Percentiles rank a stretch among this genome's conserved stretches.
These are phyloP conservation scores for Etheostoma spectabile DNA, from an alignment of 2,113 vertebrate genomes.

Conservation along the genomic window DNA sequence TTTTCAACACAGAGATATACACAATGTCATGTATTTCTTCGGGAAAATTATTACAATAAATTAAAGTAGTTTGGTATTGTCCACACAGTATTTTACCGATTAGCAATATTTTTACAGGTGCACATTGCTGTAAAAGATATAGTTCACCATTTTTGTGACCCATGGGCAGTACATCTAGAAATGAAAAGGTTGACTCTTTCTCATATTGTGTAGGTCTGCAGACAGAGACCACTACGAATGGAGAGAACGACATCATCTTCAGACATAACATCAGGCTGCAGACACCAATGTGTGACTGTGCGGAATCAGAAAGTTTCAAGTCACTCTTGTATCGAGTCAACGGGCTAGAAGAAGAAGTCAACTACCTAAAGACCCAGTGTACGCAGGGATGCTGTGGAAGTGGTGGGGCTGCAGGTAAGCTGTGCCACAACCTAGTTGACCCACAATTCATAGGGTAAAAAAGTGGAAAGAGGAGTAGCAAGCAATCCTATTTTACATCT, in stretches of 20 bases:
- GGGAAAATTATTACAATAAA: not conserved
- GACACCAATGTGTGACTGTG: slow-evolving; percentile 83
- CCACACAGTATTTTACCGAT: no score
- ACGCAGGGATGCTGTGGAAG: slow-evolving; percentile 84
- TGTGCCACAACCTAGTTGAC: not conserved
- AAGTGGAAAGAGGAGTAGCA: not conserved
- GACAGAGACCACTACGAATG: slow-evolving; percentile 62
- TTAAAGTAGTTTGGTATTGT: no score
- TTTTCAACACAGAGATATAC: not conserved
- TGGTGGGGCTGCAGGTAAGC: slow-evolving; percentile 77
- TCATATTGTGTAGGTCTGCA: slow-evolving; percentile 64
- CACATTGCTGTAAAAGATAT: no score
- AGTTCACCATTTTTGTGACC: not conserved
- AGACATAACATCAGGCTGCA: slow-evolving; percentile 89
- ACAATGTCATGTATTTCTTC: not conserved
- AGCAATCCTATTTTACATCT: not conserved
- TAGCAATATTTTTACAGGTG: no score
- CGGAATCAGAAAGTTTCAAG: slow-evolving; percentile 81
- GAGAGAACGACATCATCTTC: slow-evolving; percentile 89
- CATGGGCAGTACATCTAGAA: not conserved
- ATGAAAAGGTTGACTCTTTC: not conserved
- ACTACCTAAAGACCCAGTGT: slow-evolving; percentile 86
- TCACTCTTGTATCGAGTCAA: slow-evolving; percentile 87
- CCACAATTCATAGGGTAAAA: not conserved
- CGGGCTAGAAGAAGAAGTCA: slow-evolving; percentile 90